Base-by-base conservation (phyloP, 2,113 vertebrate species). In the Turdus rufiventris region DNA sequence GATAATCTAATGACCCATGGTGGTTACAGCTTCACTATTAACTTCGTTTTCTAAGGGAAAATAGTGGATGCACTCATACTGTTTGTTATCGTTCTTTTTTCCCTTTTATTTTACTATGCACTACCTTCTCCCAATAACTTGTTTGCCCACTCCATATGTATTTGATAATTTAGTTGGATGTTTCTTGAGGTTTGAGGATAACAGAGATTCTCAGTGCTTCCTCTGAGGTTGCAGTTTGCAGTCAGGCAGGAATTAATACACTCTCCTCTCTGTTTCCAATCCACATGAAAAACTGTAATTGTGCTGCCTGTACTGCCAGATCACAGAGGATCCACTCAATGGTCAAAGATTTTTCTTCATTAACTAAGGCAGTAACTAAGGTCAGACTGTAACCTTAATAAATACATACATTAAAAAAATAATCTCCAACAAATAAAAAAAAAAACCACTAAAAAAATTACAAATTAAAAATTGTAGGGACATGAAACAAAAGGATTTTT, bases 401-500 rank as follows among this genome's bases (percentile, higher is more conserved):
- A 80, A 83, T 21, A 26, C 1, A 25, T 31, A 10, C 1, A 20
- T 48, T 15, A 8, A 60, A 63, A 33, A 56, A 19, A n/a, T 1
- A 19, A n/a, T 1, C 7, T 10, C n/a, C 29, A 60, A 14, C 0
- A 2, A 75, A 54, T 14, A 54, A 54, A 74, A 4, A 43, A 50
- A 67, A 48, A n/a, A n/a, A n/a, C n/a, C n/a, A n/a, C n/a, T n/a
- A n/a, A n/a, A n/a, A 51, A 61, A 9, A 16, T 18, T 16, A 19
- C 3, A 15, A 38, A 54, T 10, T 10, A 45, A 63, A 84, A 61
- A 4, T 12, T 68, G 34, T 7, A 73, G 50, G 14, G 56, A 33
- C 8, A 36, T 20, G 12, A 74, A 63, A 1, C 2, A 29, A 61
- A 80, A 58, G 3, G 0, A 12, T 11, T 2, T 50, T 62, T 86